Evolutionary conservation across 2,797 vertebrate genomes (phyloP), one percentile per base, ranked within the genome.

Genomic region (Mus spretus): DNA sequence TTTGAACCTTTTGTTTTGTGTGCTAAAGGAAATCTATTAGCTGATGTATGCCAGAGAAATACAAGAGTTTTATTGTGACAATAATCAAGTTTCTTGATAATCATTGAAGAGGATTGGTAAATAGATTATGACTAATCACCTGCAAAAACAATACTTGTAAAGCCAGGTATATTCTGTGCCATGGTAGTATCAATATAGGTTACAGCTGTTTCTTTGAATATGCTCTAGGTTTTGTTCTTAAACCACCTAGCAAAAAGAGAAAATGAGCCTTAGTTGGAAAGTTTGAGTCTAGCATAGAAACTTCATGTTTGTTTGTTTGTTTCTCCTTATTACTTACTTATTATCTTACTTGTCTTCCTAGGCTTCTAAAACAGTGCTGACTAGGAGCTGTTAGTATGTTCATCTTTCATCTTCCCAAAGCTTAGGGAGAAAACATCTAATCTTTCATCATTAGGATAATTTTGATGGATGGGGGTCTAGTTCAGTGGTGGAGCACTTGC

Each of bases 171-270:
- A 99, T 99, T 99, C 98, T 98, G 98, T 96, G 98, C 98, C 90
- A 97, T 98, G 98, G 98, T 98, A 98, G 97, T 98, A 98, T 98
- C 98, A 98, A 98, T 98, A 98, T 99, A 98, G 97, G 97, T 97
- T 98, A 95, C 93, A 97, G 97, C 88, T 87, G 81, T 98, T 98
- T 98, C 97, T 98, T 98, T 98, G 95, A 97, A 97, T 97, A 95
- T 96, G 91, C 93, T 93, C 15, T 96, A 92, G 31, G 91, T 89
- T 90, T 94, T 94, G 89, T 97, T 98, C 97, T 97, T 97, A 99
- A 99, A 99, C 99, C 99, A 99, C 99, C 99, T 99, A 99, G 99
- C 98, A 99, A 99, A 99, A 40, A 98, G 98, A 97, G 97, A 99
- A 98, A 98, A 98, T 98, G 98, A 99, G 99, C 99, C 98, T 97